Evolutionary conservation across 2,888 invertebrate genomes (phyloP).

Genomic region (Stictocephala bisonia): DNA sequence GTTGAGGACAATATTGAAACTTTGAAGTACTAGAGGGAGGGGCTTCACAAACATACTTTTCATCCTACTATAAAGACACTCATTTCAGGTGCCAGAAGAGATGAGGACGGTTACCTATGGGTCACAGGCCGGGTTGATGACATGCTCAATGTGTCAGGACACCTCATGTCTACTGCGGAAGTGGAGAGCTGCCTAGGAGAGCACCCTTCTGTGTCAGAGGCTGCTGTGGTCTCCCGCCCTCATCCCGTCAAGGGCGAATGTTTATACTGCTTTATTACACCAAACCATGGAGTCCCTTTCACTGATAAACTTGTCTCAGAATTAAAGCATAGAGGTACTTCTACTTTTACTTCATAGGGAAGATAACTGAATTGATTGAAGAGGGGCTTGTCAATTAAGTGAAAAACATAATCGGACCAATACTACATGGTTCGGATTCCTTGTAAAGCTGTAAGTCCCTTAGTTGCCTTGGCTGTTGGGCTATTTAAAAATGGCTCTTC

Average conservation of each 20-base stretch:
- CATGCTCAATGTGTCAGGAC: slow-evolving; percentile 98
- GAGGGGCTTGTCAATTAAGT: no score
- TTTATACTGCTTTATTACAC: slow-evolving; percentile 95
- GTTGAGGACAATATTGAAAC: background rate
- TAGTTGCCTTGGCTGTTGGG: no score
- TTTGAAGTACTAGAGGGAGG: background rate
- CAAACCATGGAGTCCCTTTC: slow-evolving; percentile 81
- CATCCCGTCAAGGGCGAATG: slow-evolving; percentile 97
- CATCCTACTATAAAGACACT: background rate
- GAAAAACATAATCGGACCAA: no score
- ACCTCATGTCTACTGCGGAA: slow-evolving; percentile 97
- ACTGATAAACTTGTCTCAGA: slow-evolving; percentile 77
- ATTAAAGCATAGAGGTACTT: slow-evolving; percentile 73
- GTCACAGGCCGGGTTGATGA: slow-evolving; percentile 98
- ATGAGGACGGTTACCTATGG: slow-evolving; percentile 96
- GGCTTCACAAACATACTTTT: background rate
- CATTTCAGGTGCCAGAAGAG: slow-evolving; percentile 84
- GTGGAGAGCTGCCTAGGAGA: slow-evolving; percentile 86
- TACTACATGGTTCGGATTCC: no score
- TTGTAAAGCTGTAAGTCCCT: no score
- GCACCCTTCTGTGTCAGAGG: slow-evolving; percentile 86
- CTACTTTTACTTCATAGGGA: background rate
- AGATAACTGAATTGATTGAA: no score
- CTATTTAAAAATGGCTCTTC: no score
- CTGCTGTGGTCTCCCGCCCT: slow-evolving; percentile 95